phyloP scores from a whole-genome alignment of 2,888 invertebrate species.

The Eupithecia subumbrata region DNA sequence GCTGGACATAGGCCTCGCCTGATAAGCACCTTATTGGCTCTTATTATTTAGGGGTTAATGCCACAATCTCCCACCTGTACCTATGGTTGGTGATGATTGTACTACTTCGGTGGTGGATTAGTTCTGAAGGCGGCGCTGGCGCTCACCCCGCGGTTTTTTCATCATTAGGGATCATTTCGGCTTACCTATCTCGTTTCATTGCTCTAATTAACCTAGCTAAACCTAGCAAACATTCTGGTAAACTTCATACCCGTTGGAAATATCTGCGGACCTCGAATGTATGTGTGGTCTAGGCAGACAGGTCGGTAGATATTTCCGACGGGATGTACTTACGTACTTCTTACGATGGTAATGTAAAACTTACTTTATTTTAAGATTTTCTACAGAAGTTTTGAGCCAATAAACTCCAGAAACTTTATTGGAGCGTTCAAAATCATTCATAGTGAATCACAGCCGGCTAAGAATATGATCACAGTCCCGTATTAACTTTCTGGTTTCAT shows the following conservation, averaged over 20 bases:
- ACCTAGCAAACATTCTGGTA: background rate
- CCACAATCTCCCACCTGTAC: too few species aligned
- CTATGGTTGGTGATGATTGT: background rate
- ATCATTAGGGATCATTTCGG: background rate
- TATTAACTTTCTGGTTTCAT: background rate
- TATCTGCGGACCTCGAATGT: too few species aligned
- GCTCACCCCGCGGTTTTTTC: background rate
- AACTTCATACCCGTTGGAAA: too few species aligned
- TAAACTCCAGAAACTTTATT: constrained; percentile 78
- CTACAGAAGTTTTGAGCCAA: constrained; percentile 78
- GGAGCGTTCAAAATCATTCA: constrained; percentile 68
- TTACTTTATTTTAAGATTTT: constrained; percentile 81
- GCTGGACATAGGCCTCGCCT: background rate
- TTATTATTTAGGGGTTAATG: too few species aligned
- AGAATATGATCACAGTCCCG: background rate
- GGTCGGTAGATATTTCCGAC: too few species aligned
- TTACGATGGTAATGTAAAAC: constrained; percentile 30
- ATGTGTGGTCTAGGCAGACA: too few species aligned
- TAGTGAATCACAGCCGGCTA: constrained; percentile 36
- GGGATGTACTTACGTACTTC: background rate
- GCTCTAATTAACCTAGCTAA: too few species aligned
- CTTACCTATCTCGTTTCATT: background rate
- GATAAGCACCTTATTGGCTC: too few species aligned
- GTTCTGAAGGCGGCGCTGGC: background rate
- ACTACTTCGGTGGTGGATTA: background rate